Evolutionary conservation across 2,888 invertebrate genomes (phyloP).

Genomic region (Trilocha varians): DNA sequence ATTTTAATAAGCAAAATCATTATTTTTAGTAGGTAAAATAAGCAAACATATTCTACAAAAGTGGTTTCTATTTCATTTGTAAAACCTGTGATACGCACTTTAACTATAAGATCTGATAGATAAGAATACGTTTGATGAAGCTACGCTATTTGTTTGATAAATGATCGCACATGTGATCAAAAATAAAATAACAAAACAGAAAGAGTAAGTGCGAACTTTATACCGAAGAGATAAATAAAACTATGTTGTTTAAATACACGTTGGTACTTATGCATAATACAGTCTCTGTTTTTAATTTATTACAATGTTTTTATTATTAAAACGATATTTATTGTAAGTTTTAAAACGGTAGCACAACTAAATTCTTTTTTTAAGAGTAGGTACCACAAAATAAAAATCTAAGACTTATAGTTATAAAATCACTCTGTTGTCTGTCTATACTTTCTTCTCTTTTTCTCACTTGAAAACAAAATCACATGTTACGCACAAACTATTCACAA

Average conservation of each 20-base stretch:
- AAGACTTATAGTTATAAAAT: too few species aligned
- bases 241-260: slow-evolving; percentile 32
- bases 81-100: neutral
- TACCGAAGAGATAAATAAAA: slow-evolving; percentile 42
- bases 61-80: neutral
- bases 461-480: neutral
- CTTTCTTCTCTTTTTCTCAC: too few species aligned
- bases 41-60: too few species aligned
- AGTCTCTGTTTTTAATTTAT: slow-evolving; percentile 34
- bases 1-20: too few species aligned
- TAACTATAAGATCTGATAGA: slow-evolving; percentile 32
- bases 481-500: neutral
- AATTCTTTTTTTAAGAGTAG: neutral
- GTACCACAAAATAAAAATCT: too few species aligned
- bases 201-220: slow-evolving; percentile 42
- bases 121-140: slow-evolving; percentile 46
- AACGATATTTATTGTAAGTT: slow-evolving; percentile 29
- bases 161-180: slow-evolving; percentile 41
- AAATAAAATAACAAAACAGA: slow-evolving; percentile 31
- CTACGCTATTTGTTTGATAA: slow-evolving; percentile 51
- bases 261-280: slow-evolving; percentile 27
- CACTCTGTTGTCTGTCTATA: too few species aligned
- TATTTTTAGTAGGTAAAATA: too few species aligned
- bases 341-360: slow-evolving; percentile 2
- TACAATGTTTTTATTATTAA: slow-evolving; percentile 37